Evolutionary conservation across 2,797 vertebrate genomes (phyloP).

Genomic region (Phoeniculus purpureus): DNA sequence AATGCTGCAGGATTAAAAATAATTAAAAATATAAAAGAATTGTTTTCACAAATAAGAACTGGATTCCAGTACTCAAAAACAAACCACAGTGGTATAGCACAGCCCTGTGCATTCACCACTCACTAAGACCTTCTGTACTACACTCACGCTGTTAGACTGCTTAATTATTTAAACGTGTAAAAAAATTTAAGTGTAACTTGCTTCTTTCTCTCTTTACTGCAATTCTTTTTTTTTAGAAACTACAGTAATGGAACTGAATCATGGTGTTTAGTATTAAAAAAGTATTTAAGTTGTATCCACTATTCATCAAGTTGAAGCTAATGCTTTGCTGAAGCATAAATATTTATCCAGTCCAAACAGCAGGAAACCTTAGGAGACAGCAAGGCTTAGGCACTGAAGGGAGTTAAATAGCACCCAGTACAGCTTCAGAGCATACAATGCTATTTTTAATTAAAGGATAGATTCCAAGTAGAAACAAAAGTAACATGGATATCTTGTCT

Average conservation of each 20-base stretch:
- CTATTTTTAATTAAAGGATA: constrained; percentile 40
- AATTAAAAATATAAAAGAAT: neutral
- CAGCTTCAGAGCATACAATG: neutral
- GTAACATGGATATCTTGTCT: neutral
- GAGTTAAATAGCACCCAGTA: constrained; percentile 5
- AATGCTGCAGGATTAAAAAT: neutral
- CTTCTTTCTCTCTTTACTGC: neutral
- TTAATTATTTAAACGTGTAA: neutral
- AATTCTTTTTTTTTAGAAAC: neutral
- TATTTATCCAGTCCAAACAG: constrained; percentile 42
- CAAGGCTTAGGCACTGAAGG: neutral
- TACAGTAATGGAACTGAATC: neutral
- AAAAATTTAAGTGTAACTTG: rapidly evolving
- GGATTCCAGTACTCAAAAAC: neutral
- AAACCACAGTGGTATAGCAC: neutral
- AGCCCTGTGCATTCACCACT: neutral
- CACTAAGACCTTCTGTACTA: neutral
- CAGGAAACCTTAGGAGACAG: constrained; percentile 30
- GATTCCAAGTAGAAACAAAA: neutral
- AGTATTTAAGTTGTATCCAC: neutral
- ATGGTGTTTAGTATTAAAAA: neutral
- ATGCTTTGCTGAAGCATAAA: constrained; percentile 51
- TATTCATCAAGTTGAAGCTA: constrained; percentile 9
- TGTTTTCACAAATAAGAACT: neutral
- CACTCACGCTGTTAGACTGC: neutral